Conservation (phyloP, 2,113 vertebrate species). For the Clarias magur region DNA sequence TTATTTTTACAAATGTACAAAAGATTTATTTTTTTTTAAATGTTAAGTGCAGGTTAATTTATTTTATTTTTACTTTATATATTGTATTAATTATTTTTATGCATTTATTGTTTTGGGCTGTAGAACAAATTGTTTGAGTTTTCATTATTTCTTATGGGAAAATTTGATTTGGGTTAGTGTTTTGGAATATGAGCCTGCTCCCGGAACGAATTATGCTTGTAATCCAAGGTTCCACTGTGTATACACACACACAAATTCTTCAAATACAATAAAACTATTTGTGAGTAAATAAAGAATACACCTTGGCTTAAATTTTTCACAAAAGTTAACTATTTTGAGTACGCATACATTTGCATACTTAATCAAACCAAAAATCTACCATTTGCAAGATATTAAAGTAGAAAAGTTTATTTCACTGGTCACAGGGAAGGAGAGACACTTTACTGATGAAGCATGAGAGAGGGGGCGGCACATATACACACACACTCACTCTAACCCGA, state of each 20-base stretch:
- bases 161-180: too few relatives aligned
- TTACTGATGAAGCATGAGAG: background rate
- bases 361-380: background rate
- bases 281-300: background rate
- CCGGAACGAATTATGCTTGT: too few relatives aligned
- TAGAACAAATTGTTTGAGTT: too few relatives aligned
- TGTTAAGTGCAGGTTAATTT: too few relatives aligned
- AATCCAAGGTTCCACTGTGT: too few relatives aligned
- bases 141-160: too few relatives aligned
- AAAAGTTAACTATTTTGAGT: background rate
- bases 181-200: too few relatives aligned
- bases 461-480: conserved; percentile 25
- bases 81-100: too few relatives aligned
- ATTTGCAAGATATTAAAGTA: background rate
- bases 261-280: background rate
- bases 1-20: too few relatives aligned
- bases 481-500: conserved; percentile 30
- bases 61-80: too few relatives aligned
- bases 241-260: background rate
- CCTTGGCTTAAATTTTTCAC: background rate
- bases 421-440: background rate
- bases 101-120: too few relatives aligned
- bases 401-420: background rate
- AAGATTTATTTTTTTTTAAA: too few relatives aligned
- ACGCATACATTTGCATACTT: background rate